Evolutionary conservation across 2,113 vertebrate genomes (phyloP).

Genomic region (Jaculus jaculus): DNA sequence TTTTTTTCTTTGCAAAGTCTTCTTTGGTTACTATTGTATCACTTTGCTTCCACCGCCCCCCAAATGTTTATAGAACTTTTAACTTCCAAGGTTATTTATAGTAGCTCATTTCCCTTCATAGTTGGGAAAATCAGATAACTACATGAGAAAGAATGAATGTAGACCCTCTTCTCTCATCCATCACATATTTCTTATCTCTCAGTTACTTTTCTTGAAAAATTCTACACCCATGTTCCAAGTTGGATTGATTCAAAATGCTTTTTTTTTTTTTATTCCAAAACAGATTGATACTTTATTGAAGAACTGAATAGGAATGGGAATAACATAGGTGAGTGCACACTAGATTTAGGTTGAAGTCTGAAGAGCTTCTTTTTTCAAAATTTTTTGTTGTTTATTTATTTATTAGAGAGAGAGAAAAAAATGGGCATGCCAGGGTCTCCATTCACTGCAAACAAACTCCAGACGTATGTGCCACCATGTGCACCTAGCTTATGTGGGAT

Average conservation of each 20-base stretch:
- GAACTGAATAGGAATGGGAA: neutral
- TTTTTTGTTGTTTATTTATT: too few species aligned
- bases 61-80: neutral
- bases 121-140: too few species aligned
- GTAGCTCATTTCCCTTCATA: neutral
- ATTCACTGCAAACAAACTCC: too few species aligned
- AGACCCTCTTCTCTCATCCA: too few species aligned
- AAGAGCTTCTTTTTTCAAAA: neutral
- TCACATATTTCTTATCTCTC: neutral
- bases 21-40: neutral
- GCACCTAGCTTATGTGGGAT: too few species aligned
- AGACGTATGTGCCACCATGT: too few species aligned
- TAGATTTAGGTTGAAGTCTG: rapidly evolving
- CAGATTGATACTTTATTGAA: neutral
- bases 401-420: too few species aligned
- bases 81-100: neutral
- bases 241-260: neutral
- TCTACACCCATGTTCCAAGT: neutral
- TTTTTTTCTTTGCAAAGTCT: neutral
- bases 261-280: neutral
- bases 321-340: too few species aligned
- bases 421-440: too few species aligned
- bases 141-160: too few species aligned
- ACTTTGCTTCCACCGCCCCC: neutral
- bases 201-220: neutral